Conservation (phyloP, 2,113 vertebrate genomes). For the Vireo altiloquus region DNA sequence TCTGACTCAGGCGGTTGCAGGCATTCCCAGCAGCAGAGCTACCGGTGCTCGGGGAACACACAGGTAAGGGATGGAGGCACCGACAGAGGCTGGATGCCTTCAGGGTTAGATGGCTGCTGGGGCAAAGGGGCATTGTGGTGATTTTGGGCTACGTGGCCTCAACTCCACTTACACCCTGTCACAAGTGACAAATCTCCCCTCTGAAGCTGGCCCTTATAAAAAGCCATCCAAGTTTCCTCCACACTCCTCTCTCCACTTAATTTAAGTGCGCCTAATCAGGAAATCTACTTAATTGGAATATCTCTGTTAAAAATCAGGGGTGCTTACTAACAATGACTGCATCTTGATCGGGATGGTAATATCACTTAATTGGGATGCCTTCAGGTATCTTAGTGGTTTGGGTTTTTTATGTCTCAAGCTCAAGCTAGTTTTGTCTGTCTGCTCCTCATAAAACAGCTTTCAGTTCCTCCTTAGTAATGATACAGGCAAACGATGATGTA, state of each 20-base stretch:
- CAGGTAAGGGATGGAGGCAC: not conserved
- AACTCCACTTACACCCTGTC: rapidly evolving
- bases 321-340: slow-evolving; percentile 66
- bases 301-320: slow-evolving; percentile 43
- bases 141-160: rapidly evolving
- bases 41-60: not conserved
- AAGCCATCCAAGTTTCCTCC: not conserved
- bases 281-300: slow-evolving; percentile 62
- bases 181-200: not conserved
- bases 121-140: not conserved
- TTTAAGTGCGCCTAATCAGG: slow-evolving; percentile 42
- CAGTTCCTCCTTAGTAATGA: slow-evolving; percentile 65
- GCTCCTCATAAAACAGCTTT: slow-evolving; percentile 63
- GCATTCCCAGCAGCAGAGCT: slow-evolving; percentile 53
- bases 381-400: slow-evolving; percentile 61
- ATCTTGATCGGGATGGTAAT: slow-evolving; percentile 66
- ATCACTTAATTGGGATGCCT: slow-evolving; percentile 70
- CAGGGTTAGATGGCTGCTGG: not conserved
- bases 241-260: not conserved
- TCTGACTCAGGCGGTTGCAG: slow-evolving; percentile 29
- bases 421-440: slow-evolving; percentile 64
- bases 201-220: not conserved
- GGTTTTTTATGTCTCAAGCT: slow-evolving; percentile 56
- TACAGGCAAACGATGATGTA: slow-evolving; percentile 61
- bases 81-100: not conserved